phyloP scores from a whole-genome alignment of 2,888 invertebrate genomes.

The Ormyrus nitidulus region DNA sequence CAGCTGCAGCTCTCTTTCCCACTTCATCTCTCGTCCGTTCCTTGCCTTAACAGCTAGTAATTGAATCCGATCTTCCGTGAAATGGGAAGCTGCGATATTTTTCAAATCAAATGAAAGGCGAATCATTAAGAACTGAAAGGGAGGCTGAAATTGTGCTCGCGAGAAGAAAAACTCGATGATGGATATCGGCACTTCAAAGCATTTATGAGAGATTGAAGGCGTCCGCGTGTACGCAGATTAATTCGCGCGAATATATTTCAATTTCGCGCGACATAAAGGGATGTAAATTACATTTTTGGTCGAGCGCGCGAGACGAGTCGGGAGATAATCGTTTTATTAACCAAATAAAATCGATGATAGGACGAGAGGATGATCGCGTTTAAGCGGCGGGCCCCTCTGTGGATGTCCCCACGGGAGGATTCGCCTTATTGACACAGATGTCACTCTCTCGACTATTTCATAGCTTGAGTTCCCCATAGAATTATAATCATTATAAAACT shows the following conservation, averaged over 20 bases:
- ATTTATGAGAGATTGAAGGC: constrained; percentile 32
- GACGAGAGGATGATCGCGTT: constrained; percentile 70
- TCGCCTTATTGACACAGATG: constrained; percentile 75
- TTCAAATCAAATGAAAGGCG: constrained; percentile 65
- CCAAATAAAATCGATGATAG: constrained; percentile 74
- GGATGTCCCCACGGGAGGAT: constrained; percentile 64
- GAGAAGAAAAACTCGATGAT: not conserved
- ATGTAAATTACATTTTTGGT: constrained; percentile 76
- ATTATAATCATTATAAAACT: constrained; percentile 35
- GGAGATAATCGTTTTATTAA: constrained; percentile 74
- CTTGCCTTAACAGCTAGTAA: constrained; percentile 47
- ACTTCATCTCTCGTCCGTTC: not conserved
- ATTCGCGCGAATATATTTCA: constrained; percentile 73
- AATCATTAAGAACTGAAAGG: constrained; percentile 63
- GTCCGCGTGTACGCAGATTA: constrained; percentile 65
- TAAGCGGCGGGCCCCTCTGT: constrained; percentile 45
- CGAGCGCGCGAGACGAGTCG: constrained; percentile 66
- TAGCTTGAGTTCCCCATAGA: constrained; percentile 31
- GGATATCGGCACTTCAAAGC: constrained; percentile 32
- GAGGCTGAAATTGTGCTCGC: not conserved
- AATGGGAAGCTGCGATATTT: constrained; percentile 65
- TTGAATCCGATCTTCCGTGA: constrained; percentile 67
- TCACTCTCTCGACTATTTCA: constrained; percentile 63
- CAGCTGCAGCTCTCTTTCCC: not conserved
- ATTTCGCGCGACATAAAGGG: constrained; percentile 74